Evolutionary conservation across 2,113 vertebrate genomes (phyloP).

Genomic region (Glaucomys volans): DNA sequence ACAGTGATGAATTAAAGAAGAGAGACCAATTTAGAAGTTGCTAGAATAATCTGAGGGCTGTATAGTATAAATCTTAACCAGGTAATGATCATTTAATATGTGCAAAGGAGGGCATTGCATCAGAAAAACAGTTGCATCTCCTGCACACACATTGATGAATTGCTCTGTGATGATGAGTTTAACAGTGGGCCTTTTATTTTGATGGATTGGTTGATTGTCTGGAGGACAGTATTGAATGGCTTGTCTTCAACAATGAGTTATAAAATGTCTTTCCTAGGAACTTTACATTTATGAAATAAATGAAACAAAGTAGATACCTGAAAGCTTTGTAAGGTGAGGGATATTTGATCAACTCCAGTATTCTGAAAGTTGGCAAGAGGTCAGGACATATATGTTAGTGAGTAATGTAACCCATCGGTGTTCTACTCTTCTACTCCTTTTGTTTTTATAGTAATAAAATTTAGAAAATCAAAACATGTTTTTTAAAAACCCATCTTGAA

Average conservation of each 20-base stretch:
- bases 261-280: constrained; percentile 15
- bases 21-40: constrained; percentile 19
- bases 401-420: constrained; percentile 15
- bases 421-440: constrained; percentile 21
- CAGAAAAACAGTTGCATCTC: constrained; percentile 6
- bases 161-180: constrained; percentile 2
- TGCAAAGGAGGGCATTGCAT: neutral
- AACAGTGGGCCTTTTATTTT: constrained; percentile 19
- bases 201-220: constrained; percentile 36
- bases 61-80: constrained; percentile 21
- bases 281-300: constrained; percentile 50
- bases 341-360: constrained; percentile 25
- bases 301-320: neutral
- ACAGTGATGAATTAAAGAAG: constrained; percentile 22
- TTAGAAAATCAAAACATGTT: constrained; percentile 33
- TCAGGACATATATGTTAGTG: constrained; percentile 15
- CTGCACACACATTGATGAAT: neutral
- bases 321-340: neutral
- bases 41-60: constrained; percentile 8
- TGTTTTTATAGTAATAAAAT: constrained; percentile 26
- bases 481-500: constrained; percentile 10
- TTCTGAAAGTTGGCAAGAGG: constrained; percentile 11
- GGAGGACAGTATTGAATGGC: neutral
- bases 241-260: constrained; percentile 28
- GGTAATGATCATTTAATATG: neutral